Percentiles rank a stretch among this genome's conserved stretches.
These are phyloP conservation scores for Tokudaia muenninki DNA, from an alignment of 2,797 vertebrate species.

Conservation along the genomic window DNA sequence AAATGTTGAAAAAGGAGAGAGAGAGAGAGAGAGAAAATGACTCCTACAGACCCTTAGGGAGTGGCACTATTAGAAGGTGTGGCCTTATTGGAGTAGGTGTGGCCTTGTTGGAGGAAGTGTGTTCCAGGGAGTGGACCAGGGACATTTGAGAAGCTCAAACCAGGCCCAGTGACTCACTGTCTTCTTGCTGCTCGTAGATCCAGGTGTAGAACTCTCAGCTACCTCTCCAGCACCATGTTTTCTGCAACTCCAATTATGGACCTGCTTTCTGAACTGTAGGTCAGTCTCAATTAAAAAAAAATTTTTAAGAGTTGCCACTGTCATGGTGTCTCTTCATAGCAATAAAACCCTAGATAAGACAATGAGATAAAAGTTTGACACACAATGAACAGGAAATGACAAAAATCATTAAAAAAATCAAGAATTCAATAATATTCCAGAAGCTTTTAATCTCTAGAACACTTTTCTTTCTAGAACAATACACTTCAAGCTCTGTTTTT, in stretches of 20 bases:
- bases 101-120: neutral
- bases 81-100: neutral
- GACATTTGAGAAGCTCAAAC: neutral
- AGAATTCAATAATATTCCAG: neutral
- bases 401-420: neutral
- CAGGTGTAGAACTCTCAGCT: neutral
- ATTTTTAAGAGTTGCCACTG: neutral
- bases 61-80: neutral
- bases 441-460: conserved; percentile 13
- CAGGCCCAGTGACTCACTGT: neutral
- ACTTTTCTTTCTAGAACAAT: neutral
- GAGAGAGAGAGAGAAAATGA: no score
- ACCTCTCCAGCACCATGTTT: neutral
- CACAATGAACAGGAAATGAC: neutral
- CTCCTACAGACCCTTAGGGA: neutral
- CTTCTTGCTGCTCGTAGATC: neutral
- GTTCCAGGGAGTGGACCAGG: neutral
- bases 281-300: neutral
- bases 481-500: neutral
- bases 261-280: neutral
- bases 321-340: neutral
- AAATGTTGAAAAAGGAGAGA: no score
- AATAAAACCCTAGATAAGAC: neutral
- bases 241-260: neutral
- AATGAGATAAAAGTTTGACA: neutral